Percentiles rank a stretch among this genome's conserved stretches.
phyloP scores from a whole-genome alignment of 2,888 invertebrate genomes.

The Exephanes ischioxanthus region DNA sequence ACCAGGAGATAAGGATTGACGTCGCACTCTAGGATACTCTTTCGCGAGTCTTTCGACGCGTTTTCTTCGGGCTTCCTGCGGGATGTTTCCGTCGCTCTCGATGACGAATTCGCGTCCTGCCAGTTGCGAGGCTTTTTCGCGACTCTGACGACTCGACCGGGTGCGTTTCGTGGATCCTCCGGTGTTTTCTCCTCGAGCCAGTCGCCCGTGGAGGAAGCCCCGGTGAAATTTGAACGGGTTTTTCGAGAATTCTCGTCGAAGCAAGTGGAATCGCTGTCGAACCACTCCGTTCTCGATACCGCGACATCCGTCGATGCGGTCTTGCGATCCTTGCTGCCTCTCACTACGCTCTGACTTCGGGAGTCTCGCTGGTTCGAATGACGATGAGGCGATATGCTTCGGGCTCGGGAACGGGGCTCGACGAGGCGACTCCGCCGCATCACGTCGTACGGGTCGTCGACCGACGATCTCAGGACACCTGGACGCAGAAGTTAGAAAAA shows the following conservation, averaged over 20 bases:
- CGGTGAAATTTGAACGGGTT: constrained; percentile 66
- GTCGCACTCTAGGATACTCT: constrained; percentile 93
- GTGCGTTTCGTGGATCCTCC: constrained; percentile 62
- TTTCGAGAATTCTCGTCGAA: constrained; percentile 72
- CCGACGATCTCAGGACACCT: constrained; percentile 81
- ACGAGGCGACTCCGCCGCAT: constrained; percentile 92
- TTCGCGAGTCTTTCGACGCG: constrained; percentile 77
- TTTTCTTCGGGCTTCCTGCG: constrained; percentile 56
- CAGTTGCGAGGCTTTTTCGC: constrained; percentile 73
- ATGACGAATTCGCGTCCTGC: constrained; percentile 66
- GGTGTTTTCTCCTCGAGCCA: constrained; percentile 68
- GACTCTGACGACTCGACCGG: constrained; percentile 70
- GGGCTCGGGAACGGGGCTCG: constrained; percentile 87
- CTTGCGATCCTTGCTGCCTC: constrained; percentile 71
- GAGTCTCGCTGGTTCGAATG: constrained; percentile 77
- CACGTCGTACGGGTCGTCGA: constrained; percentile 91
- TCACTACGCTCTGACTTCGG: constrained; percentile 85
- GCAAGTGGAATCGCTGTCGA: constrained; percentile 72
- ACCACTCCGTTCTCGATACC: constrained; percentile 80
- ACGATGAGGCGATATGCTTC: constrained; percentile 83
- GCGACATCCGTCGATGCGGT: constrained; percentile 50
- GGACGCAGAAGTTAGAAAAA: constrained; percentile 9
- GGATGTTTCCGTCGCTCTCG: constrained; percentile 37
- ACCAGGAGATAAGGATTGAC: constrained; percentile 94
- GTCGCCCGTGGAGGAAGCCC: constrained; percentile 67